Conservation (phyloP, 2,888 invertebrate genomes). For the Notodonta ziczac region DNA sequence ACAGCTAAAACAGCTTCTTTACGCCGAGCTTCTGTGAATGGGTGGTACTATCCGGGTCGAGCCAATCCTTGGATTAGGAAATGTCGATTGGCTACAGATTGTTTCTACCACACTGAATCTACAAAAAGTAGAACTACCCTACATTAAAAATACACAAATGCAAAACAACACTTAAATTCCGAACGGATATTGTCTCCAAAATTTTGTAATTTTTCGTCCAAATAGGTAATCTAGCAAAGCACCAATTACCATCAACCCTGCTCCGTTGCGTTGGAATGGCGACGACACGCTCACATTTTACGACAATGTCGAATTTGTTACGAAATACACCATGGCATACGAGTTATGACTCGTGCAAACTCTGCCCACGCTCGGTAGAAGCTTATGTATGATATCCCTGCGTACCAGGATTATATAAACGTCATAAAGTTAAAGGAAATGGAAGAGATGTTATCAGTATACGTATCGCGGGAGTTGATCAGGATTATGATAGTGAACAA, state of each 20-base stretch:
- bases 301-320: slow-evolving; percentile 37
- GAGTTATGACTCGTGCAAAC: slow-evolving; percentile 37
- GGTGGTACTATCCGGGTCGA: too few species aligned
- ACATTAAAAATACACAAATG: too few species aligned
- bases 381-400: slow-evolving; percentile 34
- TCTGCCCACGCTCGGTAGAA: slow-evolving; percentile 26
- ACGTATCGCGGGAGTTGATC: neutral
- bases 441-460: neutral
- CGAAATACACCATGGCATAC: slow-evolving; percentile 38
- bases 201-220: neutral
- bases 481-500: too few species aligned
- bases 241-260: slow-evolving; percentile 15
- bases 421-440: slow-evolving; percentile 20
- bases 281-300: slow-evolving; percentile 32
- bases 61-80: too few species aligned
- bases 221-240: neutral
- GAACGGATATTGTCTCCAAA: neutral
- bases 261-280: slow-evolving; percentile 28
- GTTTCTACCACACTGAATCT: too few species aligned
- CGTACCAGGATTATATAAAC: slow-evolving; percentile 27
- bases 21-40: too few species aligned
- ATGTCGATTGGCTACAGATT: too few species aligned
- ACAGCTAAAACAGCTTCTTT: too few species aligned
- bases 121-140: too few species aligned
- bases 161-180: neutral